Evolutionary conservation across 2,113 vertebrate species (phyloP).

Genomic region (Rhinogobius similis): DNA sequence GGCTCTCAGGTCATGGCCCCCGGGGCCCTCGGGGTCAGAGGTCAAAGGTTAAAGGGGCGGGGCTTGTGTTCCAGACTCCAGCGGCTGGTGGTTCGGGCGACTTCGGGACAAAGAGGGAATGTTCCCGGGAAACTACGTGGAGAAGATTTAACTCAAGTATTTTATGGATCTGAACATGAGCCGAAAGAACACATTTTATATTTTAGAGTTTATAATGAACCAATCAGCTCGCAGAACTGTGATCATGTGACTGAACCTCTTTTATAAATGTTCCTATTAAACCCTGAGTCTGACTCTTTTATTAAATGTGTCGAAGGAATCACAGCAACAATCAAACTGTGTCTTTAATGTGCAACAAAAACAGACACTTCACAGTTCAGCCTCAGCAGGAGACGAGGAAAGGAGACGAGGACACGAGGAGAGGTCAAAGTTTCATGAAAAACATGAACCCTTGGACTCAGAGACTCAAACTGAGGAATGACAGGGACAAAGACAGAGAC

Average conservation of each 20-base stretch:
- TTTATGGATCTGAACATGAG: background rate
- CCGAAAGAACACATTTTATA: background rate
- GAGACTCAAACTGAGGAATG: too few species aligned
- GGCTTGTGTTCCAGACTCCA: slow-evolving; percentile 68
- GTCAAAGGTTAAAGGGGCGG: too few species aligned
- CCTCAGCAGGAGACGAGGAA: background rate
- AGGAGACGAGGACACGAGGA: background rate
- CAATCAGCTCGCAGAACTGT: background rate
- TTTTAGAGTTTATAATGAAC: background rate
- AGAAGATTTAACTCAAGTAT: slow-evolving; percentile 73
- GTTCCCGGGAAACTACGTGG: slow-evolving; percentile 85
- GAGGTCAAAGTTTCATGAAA: too few species aligned
- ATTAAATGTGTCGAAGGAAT: too few species aligned
- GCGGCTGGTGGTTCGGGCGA: slow-evolving; percentile 84
- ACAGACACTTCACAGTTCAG: background rate
- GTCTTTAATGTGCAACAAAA: slow-evolving; percentile 4
- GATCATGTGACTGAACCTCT: background rate
- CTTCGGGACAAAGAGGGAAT: slow-evolving; percentile 82
- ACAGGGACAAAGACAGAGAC: too few species aligned
- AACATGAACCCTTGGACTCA: too few species aligned
- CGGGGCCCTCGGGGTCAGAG: too few species aligned
- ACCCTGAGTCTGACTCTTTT: background rate
- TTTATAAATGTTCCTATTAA: background rate
- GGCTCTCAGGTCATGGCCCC: too few species aligned
- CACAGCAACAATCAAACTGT: background rate